phyloP scores from a whole-genome alignment of 1,140 invertebrate species.

The Drosophila sturtevanti region DNA sequence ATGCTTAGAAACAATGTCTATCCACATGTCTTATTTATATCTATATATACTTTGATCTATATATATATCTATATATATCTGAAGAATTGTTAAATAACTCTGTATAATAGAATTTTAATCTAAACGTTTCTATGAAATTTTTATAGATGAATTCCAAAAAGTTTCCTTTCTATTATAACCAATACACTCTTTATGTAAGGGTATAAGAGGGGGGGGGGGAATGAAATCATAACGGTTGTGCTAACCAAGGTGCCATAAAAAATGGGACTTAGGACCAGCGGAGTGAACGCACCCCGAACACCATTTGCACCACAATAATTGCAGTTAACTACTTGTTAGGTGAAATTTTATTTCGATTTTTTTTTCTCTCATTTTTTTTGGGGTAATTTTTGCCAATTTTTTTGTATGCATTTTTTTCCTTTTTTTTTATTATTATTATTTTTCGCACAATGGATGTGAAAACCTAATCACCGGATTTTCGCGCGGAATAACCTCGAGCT shows the following conservation, averaged over 20 bases:
- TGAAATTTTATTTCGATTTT: constrained; percentile 1
- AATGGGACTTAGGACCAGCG: constrained; percentile 53
- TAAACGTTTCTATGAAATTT: too few species aligned
- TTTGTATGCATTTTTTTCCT: constrained; percentile 32
- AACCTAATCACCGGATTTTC: constrained; percentile 62
- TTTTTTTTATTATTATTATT: too few species aligned
- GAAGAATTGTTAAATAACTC: too few species aligned
- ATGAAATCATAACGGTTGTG: constrained; percentile 71
- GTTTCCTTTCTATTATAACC: neutral
- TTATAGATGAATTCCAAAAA: too few species aligned
- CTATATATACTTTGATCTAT: too few species aligned
- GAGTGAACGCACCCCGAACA: constrained; percentile 37
- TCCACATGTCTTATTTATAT: too few species aligned
- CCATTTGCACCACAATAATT: constrained; percentile 45
- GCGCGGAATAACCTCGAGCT: constrained; percentile 47
- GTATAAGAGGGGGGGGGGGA: constrained; percentile 2
- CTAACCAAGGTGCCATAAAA: constrained; percentile 64
- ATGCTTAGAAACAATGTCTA: too few species aligned
- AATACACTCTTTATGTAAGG: constrained; percentile 9
- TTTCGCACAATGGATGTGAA: constrained; percentile 28
- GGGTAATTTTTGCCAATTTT: constrained; percentile 54
- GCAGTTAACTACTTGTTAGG: constrained; percentile 66
- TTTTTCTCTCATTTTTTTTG: constrained; percentile 35
- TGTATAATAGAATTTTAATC: too few species aligned
- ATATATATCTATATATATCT: too few species aligned